These are phyloP conservation scores for Epistrophella euchroma DNA, from an alignment of 2,888 invertebrate genomes.

Conservation along the genomic window DNA sequence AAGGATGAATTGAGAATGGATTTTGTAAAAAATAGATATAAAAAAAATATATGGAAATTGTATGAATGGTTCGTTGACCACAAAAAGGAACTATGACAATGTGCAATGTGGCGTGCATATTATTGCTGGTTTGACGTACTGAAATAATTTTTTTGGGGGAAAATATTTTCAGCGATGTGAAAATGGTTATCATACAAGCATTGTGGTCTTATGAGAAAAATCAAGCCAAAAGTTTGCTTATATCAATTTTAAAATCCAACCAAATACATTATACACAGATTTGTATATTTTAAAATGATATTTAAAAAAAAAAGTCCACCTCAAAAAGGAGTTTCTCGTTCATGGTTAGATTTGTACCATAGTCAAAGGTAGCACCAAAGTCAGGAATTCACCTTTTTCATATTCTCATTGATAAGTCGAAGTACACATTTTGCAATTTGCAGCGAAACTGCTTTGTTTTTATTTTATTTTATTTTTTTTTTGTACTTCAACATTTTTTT, in stretches of 20 bases:
- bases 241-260: not conserved
- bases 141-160: not conserved
- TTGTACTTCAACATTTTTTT: too few relatives aligned
- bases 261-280: too few relatives aligned
- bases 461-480: too few relatives aligned
- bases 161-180: not conserved
- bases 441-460: too few relatives aligned
- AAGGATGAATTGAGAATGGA: constrained; percentile 5
- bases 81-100: constrained; percentile 31
- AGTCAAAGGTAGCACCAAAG: too few relatives aligned
- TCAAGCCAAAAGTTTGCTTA: constrained; percentile 2
- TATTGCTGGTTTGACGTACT: constrained; percentile 6
- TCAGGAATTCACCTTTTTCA: too few relatives aligned
- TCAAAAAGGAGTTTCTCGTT: too few relatives aligned
- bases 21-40: not conserved
- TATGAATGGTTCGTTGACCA: constrained; percentile 62
- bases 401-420: too few relatives aligned
- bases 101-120: constrained; percentile 20
- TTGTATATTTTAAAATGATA: too few relatives aligned
- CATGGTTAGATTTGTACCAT: too few relatives aligned
- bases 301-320: too few relatives aligned
- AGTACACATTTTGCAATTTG: too few relatives aligned
- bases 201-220: constrained; percentile 14
- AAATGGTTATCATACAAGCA: constrained; percentile 8
- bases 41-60: constrained; percentile 24